Percentiles rank a stretch among this genome's conserved stretches.
Evolutionary conservation across 2,113 vertebrate species (phyloP).

Genomic region (Lontra canadensis): DNA sequence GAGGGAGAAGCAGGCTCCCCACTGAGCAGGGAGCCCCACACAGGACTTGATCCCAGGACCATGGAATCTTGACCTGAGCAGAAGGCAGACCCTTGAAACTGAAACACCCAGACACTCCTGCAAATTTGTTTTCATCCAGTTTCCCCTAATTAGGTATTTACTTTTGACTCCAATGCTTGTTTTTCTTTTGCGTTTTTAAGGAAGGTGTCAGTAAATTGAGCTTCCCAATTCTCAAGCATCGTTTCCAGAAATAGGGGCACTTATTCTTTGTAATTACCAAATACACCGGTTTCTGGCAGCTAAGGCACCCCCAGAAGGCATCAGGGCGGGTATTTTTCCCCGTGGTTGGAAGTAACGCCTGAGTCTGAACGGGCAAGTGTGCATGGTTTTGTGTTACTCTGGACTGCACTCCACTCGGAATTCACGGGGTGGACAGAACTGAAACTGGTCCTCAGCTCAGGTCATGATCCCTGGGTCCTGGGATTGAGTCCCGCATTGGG

Average conservation of each 20-base stretch:
- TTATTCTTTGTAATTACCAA: not conserved
- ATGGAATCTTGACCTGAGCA: not conserved
- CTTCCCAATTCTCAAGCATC: not conserved
- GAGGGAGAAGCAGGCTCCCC: not conserved
- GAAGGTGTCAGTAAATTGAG: not conserved
- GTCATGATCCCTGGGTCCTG: not conserved
- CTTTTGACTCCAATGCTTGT: not conserved
- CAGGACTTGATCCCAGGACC: not conserved
- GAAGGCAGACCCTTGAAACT: not conserved
- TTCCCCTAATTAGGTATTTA: not conserved
- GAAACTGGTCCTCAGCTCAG: not conserved
- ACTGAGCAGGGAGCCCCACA: not conserved
- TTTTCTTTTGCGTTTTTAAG: not conserved
- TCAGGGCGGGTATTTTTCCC: not conserved
- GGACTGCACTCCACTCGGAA: rapidly evolving
- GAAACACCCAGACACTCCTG: not conserved
- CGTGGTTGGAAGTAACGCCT: not conserved
- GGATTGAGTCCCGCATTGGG: no score
- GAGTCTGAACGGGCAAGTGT: not conserved
- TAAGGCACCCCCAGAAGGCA: not conserved
- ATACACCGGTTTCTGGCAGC: not conserved
- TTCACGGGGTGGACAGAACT: not conserved
- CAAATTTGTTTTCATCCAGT: not conserved
- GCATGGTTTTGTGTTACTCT: not conserved
- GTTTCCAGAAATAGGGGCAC: not conserved